phyloP scores from a whole-genome alignment of 2,888 invertebrate species.

The Rotaria macrura region DNA sequence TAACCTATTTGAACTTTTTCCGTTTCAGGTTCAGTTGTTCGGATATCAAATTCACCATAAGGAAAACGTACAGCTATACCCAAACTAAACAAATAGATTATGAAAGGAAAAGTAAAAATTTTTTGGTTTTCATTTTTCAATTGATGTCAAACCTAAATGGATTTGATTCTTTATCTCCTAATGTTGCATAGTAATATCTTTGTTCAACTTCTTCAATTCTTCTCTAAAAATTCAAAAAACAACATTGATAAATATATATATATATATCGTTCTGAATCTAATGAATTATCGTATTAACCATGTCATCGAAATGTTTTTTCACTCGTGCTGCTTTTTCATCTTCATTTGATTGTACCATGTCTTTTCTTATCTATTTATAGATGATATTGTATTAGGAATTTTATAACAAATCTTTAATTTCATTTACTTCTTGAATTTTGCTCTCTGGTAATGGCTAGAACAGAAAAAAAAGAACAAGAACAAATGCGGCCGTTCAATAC shows the following conservation, averaged over 20 bases:
- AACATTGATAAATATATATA: too few species aligned
- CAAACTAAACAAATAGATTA: slow-evolving; percentile 7
- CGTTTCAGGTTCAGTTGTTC: neutral
- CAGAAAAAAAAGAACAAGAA: neutral
- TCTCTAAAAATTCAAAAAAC: neutral
- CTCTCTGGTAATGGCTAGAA: neutral
- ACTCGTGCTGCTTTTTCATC: neutral
- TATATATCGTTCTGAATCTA: too few species aligned
- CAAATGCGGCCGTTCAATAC: too few species aligned
- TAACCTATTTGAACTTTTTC: slow-evolving; percentile 7
- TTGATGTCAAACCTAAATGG: neutral
- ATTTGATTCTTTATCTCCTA: slow-evolving; percentile 15
- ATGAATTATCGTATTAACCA: neutral
- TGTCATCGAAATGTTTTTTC: slow-evolving; percentile 13
- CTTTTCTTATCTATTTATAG: neutral
- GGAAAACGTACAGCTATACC: slow-evolving; percentile 16
- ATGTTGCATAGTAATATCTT: neutral
- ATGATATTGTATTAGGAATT: neutral
- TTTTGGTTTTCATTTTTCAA: neutral
- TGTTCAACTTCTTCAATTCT: neutral
- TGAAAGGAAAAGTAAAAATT: too few species aligned
- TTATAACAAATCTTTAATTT: neutral
- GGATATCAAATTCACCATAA: slow-evolving; percentile 13
- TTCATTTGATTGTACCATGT: neutral
- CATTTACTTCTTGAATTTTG: neutral